Percentiles rank a stretch among this genome's conserved stretches.
These are phyloP conservation scores for Enteromius fasciolatus DNA, from an alignment of 2,797 vertebrate genomes.

Conservation along the genomic window DNA sequence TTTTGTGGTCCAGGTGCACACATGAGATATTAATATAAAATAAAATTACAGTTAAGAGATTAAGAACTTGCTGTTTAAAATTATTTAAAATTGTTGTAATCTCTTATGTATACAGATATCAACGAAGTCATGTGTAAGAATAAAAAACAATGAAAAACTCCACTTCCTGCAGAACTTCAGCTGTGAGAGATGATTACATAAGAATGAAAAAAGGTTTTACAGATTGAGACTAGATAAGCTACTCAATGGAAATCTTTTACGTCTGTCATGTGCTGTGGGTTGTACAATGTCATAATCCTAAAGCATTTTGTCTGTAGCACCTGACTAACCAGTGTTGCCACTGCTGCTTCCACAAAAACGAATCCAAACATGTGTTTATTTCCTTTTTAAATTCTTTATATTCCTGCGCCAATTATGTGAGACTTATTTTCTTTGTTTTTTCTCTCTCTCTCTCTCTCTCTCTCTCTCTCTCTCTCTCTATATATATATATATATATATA, in stretches of 20 bases:
- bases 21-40: not conserved
- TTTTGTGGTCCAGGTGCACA: no score
- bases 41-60: not conserved
- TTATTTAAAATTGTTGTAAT: not conserved
- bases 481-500: no score
- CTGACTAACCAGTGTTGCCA: slow-evolving; percentile 30
- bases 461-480: no score
- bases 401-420: not conserved
- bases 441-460: no score
- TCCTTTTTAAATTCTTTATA: slow-evolving; percentile 24
- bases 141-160: not conserved
- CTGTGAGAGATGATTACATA: slow-evolving; percentile 1
- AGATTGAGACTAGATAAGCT: not conserved
- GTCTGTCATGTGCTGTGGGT: slow-evolving; percentile 17
- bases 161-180: not conserved
- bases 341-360: not conserved
- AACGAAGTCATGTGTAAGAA: slow-evolving; percentile 13
- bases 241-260: not conserved
- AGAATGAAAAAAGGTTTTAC: not conserved
- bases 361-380: not conserved
- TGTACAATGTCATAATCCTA: not conserved
- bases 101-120: slow-evolving; percentile 30
- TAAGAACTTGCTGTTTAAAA: not conserved
- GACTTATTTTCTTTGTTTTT: not conserved
- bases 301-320: slow-evolving; percentile 13